Base-by-base conservation (phyloP, 2,797 vertebrate genomes). In the Choloepus didactylus region DNA sequence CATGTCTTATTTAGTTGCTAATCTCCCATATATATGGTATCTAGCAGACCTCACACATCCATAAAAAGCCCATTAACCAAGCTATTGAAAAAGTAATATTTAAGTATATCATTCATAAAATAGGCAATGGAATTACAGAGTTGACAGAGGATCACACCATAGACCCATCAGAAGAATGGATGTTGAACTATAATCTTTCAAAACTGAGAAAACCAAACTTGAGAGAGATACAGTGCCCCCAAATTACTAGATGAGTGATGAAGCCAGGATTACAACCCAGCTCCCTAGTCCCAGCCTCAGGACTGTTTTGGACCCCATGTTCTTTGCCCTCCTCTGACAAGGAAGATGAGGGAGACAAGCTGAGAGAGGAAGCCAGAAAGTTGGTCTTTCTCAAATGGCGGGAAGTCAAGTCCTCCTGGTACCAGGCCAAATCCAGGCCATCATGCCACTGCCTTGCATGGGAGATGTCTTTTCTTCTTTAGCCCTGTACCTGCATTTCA, bases 41-140 rank as follows among this genome's bases (percentile, higher is more conserved):
- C 90, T 87, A 94, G 73, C n/a, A 93, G 73, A 41, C 89, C 77
- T 93, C 56, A 54, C 25, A 44, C 29, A 75, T 62, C 44, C 80
- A 85, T 94, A 96, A 95, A 93, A 91, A 92, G 92, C 72, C 89
- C 41, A 84, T 51, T 80, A 77, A 96, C 49, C 49, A 84, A 95
- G 83, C 67, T 91, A 81, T 44, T 81, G 46, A 91, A 77, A 89
- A 66, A 91, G 18, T 79, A 87, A 93, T 92, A 95, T 79, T 95
- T 95, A 96, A 96, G 49, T 35, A 35, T 5, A 81, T 69, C 90
- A 67, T 67, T 95, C 96, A 97, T 85, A 94, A 97, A 95, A 64
- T 93, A 90, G 59, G 51, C 80, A 93, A 94, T 70, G 56, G 90
- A 92, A 94, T 70, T 64, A 59, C 72, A 94, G 95, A 97, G 97